phyloP scores from a whole-genome alignment of 2,888 invertebrate genomes.

The Andrena camellia region DNA sequence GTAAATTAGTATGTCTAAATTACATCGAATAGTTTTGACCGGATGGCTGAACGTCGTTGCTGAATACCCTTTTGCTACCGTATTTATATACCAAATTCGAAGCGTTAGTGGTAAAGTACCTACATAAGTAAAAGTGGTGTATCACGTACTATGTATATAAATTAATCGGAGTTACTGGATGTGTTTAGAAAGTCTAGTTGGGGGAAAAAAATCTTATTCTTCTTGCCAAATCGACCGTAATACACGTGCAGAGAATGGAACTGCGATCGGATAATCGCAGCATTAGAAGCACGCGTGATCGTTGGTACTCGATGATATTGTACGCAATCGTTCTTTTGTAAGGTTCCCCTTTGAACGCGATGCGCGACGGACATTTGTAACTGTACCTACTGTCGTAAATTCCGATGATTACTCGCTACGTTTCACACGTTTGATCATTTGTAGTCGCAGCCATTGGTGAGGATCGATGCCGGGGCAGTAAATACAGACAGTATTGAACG shows the following conservation, averaged over 20 bases:
- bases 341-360: background rate
- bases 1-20: constrained; percentile 65
- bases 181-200: constrained; percentile 72
- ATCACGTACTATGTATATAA: constrained; percentile 71
- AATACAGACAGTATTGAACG: constrained; percentile 52
- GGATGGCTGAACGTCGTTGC: constrained; percentile 64
- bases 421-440: background rate
- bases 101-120: constrained; percentile 53
- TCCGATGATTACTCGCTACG: constrained; percentile 1
- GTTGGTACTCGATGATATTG: constrained; percentile 30
- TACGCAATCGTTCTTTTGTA: constrained; percentile 13
- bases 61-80: constrained; percentile 79
- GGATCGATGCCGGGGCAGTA: constrained; percentile 22
- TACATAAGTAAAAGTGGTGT: constrained; percentile 53
- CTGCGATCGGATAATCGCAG: constrained; percentile 14
- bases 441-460: constrained; percentile 12
- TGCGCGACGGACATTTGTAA: background rate
- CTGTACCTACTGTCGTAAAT: constrained; percentile 43
- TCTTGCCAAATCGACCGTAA: constrained; percentile 71
- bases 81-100: constrained; percentile 80
- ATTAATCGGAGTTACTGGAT: constrained; percentile 72
- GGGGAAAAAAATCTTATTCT: constrained; percentile 46
- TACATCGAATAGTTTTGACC: constrained; percentile 77
- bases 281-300: constrained; percentile 40
- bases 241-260: constrained; percentile 8